Evolutionary conservation across 2,113 vertebrate species (phyloP), one percentile per base, ranked within the genome.

Genomic region (Haliaeetus leucogaster): DNA sequence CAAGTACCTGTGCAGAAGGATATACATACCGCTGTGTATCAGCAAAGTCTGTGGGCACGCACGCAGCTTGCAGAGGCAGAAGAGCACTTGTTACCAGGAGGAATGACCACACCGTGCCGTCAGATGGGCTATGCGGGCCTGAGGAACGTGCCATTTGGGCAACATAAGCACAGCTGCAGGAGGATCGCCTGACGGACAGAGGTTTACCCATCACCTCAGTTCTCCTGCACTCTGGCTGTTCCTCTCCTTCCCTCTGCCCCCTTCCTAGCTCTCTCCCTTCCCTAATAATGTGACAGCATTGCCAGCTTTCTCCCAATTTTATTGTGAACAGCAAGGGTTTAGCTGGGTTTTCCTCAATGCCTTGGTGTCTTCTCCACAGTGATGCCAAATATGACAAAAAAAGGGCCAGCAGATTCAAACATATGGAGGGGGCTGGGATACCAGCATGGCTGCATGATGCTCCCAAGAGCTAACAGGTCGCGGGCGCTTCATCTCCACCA

Each of bases 71-170:
- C 70, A 67, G 68, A 71, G 34, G 56, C 68, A 52, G 7, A 32
- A 82, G 29, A 71, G 29, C 30, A 20, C 68, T 53, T 48, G 55
- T 18, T 29, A 25, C 21, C 21, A 13, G 61, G 66, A 42, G 29
- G 11, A 67, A 20, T 16, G 47, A 56, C 43, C 14, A 7, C 26
- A 42, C 18, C 16, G 0, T 29, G 29, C n/a, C 2, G 0, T 66
- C 65, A 7, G 45, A 56, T 34, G 42, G 25, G 42, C 50, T 66
- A 4, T 16, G 27, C 58, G 25, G 34, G 17, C 42, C 48, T 29
- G 6, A 45, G 67, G 55, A 68, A 80, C 0, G 0, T 36, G 36
- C 16, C 34, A 7, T 63, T 91, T 91, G 32, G 63, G 30, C 45
- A 45, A 42, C 48, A 9, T 21, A 80, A 88, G 38, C 61, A 62